These are phyloP conservation scores for Epinotia ramella DNA, from an alignment of 2,888 invertebrate species.

Conservation along the genomic window DNA sequence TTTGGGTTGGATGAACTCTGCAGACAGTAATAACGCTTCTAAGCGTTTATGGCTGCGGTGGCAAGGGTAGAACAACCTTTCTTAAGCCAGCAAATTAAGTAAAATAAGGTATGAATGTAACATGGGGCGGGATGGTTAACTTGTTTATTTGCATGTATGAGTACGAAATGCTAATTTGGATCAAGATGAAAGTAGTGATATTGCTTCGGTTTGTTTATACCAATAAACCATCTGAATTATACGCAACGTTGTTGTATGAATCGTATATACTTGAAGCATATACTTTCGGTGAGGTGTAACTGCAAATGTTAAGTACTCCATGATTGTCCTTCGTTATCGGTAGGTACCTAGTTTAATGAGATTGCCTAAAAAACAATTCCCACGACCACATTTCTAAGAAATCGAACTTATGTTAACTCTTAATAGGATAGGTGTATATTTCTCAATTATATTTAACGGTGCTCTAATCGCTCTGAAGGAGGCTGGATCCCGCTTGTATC, in stretches of 20 bases:
- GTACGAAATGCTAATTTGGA: slow-evolving; percentile 16
- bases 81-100: slow-evolving; percentile 37
- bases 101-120: slow-evolving; percentile 26
- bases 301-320: too few relatives aligned
- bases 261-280: too few relatives aligned
- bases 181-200: not conserved
- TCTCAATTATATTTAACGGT: too few relatives aligned
- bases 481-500: too few relatives aligned
- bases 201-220: not conserved
- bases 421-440: too few relatives aligned
- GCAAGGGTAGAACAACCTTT: slow-evolving; percentile 24
- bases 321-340: too few relatives aligned
- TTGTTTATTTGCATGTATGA: not conserved
- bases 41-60: slow-evolving; percentile 34
- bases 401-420: too few relatives aligned
- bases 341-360: too few relatives aligned
- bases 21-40: slow-evolving; percentile 39
- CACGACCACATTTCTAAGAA: too few relatives aligned
- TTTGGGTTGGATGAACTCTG: slow-evolving; percentile 11
- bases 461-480: too few relatives aligned
- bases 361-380: too few relatives aligned
- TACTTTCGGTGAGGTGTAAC: too few relatives aligned
- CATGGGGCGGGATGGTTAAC: not conserved
- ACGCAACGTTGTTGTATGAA: not conserved
- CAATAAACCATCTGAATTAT: not conserved